Conservation (phyloP, 2,888 invertebrate genomes). For the Oxystoma pomonae region DNA sequence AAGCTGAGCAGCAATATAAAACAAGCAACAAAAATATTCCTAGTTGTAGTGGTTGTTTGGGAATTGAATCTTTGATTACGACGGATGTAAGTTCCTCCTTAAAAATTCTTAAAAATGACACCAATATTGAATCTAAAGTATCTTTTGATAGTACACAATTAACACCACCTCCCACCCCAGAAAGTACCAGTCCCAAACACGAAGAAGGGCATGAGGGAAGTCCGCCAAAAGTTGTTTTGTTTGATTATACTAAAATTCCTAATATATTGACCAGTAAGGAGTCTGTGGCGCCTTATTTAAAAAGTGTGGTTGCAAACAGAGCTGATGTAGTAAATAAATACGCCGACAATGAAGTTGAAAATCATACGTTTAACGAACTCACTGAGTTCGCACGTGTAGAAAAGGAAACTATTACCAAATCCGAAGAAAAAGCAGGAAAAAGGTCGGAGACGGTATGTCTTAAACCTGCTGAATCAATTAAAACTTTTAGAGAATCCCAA, state of each 20-base stretch:
- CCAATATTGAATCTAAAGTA: conserved; percentile 20
- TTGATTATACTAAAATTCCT: conserved; percentile 21
- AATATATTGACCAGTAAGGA: conserved; percentile 21
- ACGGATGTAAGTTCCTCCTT: conserved; percentile 16
- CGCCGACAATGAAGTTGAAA: not conserved
- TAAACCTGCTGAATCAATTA: not conserved
- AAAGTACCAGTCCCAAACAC: conserved; percentile 33
- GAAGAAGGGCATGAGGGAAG: not conserved
- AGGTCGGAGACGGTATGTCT: not conserved
- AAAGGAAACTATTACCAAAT: not conserved
- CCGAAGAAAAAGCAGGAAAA: not conserved
- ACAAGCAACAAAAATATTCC: not conserved
- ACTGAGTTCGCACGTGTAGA: not conserved
- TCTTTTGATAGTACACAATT: conserved; percentile 28
- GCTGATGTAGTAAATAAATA: not conserved
- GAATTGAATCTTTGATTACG: conserved; percentile 22
- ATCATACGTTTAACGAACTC: not conserved
- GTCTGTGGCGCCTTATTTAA: conserved; percentile 9
- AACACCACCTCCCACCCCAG: conserved; percentile 43
- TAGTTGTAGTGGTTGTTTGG: not conserved
- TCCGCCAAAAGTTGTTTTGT: conserved; percentile 1
- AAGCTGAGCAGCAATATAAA: not conserved
- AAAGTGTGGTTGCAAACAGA: not conserved
- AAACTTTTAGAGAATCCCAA: too few species aligned
- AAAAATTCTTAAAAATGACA: conserved; percentile 8